Base-by-base conservation (phyloP, 2,113 vertebrate species). In the Microcebus griseorufus region DNA sequence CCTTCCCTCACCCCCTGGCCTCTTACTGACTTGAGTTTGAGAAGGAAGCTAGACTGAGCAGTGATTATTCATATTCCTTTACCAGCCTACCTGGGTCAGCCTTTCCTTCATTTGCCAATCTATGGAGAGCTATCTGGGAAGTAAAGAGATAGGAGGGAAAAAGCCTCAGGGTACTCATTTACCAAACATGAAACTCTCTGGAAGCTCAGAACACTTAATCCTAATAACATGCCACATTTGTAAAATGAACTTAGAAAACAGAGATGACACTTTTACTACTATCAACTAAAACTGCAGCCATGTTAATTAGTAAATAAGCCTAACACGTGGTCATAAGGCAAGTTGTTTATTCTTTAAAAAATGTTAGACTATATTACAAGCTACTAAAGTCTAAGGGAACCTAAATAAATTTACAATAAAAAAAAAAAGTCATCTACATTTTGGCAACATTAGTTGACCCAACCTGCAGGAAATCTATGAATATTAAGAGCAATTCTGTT, bases 271-370 rank as follows among this genome's bases (percentile, higher is more conserved):
- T 82, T 72, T 37, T 2, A 55, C 84, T 62, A n/a, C 70, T 84
- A 64, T 14, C 84, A 83, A 81, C 73, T 51, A 67, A 84, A 83
- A 78, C 60, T 60, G n/a, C 53, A 84, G 69, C 60, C 42, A n/a
- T 4, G 23, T 25, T 70, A 37, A 78, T 65, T 13, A 95, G 64
- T 73, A 96, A 96, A 83, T 14, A 78, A 86, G 55, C 34, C 62
- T 64, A n/a, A 87, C 69, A 79, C 48, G 2, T 32, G 80, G 80
- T 88, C 65, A 95, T 78, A 51, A 93, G 79, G 34, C 64, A 98
- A 98, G 93, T 73, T 39, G 72, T 99, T 99, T 99, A 99, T 99
- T 99, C 51, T 88, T 97, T 72, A 65, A 79, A 98, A 97, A 98
- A 98, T 90, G 34, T 65, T 88, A 96, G 34, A 84, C 78, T 98